A percentile compares a stretch with the other conserved stretches of the same genome.
Conservation (phyloP, 2,113 vertebrate species). For the Festucalex cinctus region DNA sequence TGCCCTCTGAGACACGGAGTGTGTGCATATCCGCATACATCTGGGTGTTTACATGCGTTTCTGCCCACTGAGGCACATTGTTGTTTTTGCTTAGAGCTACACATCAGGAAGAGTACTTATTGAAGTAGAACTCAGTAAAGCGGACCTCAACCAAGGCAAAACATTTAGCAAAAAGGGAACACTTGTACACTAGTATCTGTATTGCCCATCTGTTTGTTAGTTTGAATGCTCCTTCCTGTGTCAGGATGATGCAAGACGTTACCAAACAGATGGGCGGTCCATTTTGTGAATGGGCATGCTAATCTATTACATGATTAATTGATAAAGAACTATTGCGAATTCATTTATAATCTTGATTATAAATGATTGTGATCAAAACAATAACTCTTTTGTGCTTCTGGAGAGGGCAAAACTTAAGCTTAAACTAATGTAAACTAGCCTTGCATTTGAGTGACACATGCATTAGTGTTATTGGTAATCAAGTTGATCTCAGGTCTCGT, state of each 20-base stretch:
- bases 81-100: conserved; percentile 38
- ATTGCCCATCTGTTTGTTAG: background rate
- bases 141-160: background rate
- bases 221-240: background rate
- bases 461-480: conserved; percentile 35
- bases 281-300: background rate
- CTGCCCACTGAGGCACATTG: conserved; percentile 30
- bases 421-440: conserved; percentile 27
- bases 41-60: conserved; percentile 36
- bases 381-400: background rate
- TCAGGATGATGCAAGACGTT: background rate
- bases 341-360: too few species aligned
- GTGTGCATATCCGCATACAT: conserved; percentile 36
- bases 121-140: background rate
- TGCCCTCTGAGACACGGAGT: conserved; percentile 29
- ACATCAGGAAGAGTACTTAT: background rate
- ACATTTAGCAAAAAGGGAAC: background rate
- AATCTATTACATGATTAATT: background rate
- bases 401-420: conserved; percentile 13
- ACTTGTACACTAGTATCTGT: background rate
- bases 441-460: conserved; percentile 41
- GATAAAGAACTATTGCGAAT: too few species aligned
- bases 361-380: conserved; percentile 17
- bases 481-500: conserved; percentile 50
- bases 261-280: background rate